Percentiles rank a stretch among this genome's conserved stretches.
phyloP scores from a whole-genome alignment of 2,113 vertebrate genomes.

The Daphoenositta chrysoptera region DNA sequence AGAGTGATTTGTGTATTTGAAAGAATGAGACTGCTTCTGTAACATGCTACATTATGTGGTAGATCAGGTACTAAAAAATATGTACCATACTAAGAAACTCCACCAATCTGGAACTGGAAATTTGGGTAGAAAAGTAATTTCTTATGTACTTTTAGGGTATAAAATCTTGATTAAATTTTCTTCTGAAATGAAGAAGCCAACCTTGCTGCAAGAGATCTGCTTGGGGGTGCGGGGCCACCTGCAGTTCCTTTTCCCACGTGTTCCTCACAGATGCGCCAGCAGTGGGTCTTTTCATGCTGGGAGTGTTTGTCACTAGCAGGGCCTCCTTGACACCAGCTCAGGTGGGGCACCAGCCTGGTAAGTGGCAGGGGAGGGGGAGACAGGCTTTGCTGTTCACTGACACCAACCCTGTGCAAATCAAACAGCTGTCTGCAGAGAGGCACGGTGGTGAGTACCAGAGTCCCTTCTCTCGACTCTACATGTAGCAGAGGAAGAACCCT shows the following conservation, averaged over 20 bases:
- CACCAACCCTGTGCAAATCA: neutral
- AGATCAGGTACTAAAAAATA: neutral
- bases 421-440: neutral
- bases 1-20: neutral
- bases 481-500: neutral
- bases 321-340: neutral
- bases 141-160: neutral
- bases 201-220: neutral
- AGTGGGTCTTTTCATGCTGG: neutral
- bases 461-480: fast-evolving
- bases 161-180: neutral
- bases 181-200: neutral
- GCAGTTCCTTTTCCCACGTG: fast-evolving
- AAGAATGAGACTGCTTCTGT: neutral
- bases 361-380: neutral
- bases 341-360: neutral
- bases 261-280: neutral
- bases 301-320: neutral
- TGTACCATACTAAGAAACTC: neutral
- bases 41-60: neutral
- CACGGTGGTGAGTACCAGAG: fast-evolving
- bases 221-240: fast-evolving
- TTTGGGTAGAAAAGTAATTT: neutral
- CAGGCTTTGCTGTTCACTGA: neutral
- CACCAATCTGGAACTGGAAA: neutral